A percentile compares a stretch with the other conserved stretches of the same genome.
Conservation (phyloP, 35 echinoderm and acorn worm genomes). For the Diadema setosum region DNA sequence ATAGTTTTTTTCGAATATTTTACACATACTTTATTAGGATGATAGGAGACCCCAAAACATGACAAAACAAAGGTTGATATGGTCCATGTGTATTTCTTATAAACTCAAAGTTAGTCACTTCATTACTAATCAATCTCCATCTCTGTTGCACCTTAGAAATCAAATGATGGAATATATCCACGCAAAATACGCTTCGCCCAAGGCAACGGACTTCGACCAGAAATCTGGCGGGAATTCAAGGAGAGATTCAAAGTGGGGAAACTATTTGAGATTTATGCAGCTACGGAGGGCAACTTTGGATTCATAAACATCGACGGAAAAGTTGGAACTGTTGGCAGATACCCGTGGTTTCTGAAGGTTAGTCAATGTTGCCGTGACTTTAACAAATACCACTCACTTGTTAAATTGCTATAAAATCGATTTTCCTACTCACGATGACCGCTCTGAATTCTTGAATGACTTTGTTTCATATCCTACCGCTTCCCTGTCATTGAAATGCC, state of each 20-base stretch:
- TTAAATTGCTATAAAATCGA: background rate
- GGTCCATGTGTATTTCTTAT: too few species aligned
- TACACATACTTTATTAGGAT: too few species aligned
- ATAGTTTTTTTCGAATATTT: too few species aligned
- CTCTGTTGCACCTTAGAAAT: constrained; percentile 5
- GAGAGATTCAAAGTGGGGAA: constrained; percentile 35
- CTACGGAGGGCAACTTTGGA: constrained; percentile 36
- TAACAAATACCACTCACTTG: background rate
- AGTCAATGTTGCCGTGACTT: too few species aligned
- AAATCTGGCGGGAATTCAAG: constrained; percentile 59
- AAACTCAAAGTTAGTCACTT: too few species aligned
- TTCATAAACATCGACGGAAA: constrained; percentile 48
- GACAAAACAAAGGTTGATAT: too few species aligned
- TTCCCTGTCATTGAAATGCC: background rate
- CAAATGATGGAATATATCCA: constrained; percentile 34
- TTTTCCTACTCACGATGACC: background rate
- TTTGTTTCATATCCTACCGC: background rate
- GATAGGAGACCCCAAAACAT: too few species aligned
- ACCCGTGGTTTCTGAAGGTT: constrained; percentile 53
- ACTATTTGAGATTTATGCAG: constrained; percentile 48
- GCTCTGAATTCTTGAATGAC: background rate
- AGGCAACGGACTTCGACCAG: constrained; percentile 45
- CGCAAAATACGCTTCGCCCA: background rate
- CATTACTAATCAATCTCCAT: too few species aligned
- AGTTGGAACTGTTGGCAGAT: constrained; percentile 49